Evolutionary conservation across 2,113 vertebrate species (phyloP), one percentile per base, ranked within the genome.

Genomic region (Dinomys branickii): DNA sequence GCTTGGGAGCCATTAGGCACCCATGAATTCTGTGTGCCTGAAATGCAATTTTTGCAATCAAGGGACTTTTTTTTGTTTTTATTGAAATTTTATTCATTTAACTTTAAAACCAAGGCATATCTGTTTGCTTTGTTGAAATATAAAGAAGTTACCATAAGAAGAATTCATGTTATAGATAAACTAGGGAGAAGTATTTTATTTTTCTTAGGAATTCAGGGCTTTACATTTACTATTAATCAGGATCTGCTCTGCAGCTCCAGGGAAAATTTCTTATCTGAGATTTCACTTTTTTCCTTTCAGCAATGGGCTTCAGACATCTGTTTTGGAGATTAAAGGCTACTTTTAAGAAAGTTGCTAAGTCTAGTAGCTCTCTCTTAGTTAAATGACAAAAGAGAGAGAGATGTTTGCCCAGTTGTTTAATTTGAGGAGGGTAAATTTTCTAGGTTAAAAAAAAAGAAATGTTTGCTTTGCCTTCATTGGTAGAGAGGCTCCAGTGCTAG

Each of bases 361-460:
- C 11, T 41, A 82, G 82, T 96, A 58, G 26, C 54, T 91, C 90
- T 93, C 75, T 95, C 63, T 92, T 77, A 52, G 75, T 92, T 95
- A 67, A 94, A 92, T 78, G 47, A 88, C 26, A 52, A 92, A 91
- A 73, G 77, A 69, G 63, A 69, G 63, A 90, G 9, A 75, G 47
- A 17, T 90, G 35, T 97, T 97, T 95, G 67, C 41, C 28, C 24
- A 83, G 47, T 28, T 91, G 33, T 83, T 87, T 85, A 77, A 91
- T 95, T 95, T 96, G 69, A 95, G 50, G 41, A 81, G n/a, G 41
- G 41, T 67, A 82, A 19, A 54, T 87, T 96, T 95, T 97, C 65
- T 67, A 67, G 94, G 63, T 88, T 91, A 87, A 54, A 89, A 94
- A 85, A 95, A 95, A 85, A 61, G 20, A 88, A 77, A 58, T 93